Base-by-base conservation (phyloP, 1,140 invertebrate genomes). In the Epicauta chinensis region DNA sequence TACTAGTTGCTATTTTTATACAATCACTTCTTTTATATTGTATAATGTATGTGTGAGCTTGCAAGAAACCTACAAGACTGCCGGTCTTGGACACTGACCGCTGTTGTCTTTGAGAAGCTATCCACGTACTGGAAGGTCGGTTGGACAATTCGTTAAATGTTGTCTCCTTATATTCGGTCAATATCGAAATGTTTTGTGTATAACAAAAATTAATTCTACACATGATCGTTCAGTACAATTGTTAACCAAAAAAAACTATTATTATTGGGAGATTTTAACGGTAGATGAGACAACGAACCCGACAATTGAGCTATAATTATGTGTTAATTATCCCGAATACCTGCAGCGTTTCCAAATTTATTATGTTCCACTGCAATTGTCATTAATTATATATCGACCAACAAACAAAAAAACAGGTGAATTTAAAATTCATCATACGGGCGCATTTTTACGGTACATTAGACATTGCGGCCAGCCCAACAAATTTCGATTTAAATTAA, bases 81-180 rank as follows among this genome's bases (percentile, higher is more conserved):
- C 52, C 32, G 52, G 56, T 54, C 49, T 54, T 54, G 52, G 44
- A 54, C 56, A 43, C 40, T 44, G 47, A 46, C 48, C 46, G 52
- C 16, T 48, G 36, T 7, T 23, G 7, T 52, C 36, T 51, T 58
- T 55, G 40, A 43, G 36, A 55, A 50, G 44, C 52, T 47, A 48
- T 51, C 50, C 56, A 58, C 56, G 56, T 58, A 58, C 39, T 53
- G 53, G 56, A 58, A 58, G 56, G 56, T 58, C 56, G 52, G 52
- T 49, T 49, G 51, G 44, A 58, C 56, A 58, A 58, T 58, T 58
- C 56, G 36, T 57, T 32, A 31, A 36, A 42, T 57, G 53, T 49
- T 45, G 29, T 53, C 46, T 56, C 52, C 43, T 31, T 53, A 45
- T 45, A 40, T 49, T 39, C 34, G 45, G 23, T 29, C 45, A 17